A percentile compares a stretch with the other conserved stretches of the same genome.
These are phyloP conservation scores for Cydia pomonella DNA, from an alignment of 1,140 invertebrate species.

Conservation along the genomic window DNA sequence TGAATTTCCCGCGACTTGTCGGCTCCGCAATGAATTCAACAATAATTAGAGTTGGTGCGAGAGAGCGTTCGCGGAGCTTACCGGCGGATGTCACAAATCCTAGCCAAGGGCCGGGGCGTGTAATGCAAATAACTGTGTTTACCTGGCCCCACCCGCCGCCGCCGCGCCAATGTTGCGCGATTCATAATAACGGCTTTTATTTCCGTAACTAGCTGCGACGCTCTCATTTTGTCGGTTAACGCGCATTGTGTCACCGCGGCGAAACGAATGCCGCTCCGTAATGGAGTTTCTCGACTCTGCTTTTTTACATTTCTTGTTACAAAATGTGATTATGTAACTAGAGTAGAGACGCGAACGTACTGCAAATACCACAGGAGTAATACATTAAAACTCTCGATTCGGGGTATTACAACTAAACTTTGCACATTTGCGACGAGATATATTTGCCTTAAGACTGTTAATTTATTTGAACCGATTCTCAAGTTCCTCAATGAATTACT, in stretches of 20 bases:
- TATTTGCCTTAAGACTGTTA: slow-evolving; percentile 28
- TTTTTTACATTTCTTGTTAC: slow-evolving; percentile 67
- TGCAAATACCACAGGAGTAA: slow-evolving; percentile 61
- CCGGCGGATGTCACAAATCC: slow-evolving; percentile 72
- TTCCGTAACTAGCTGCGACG: slow-evolving; percentile 74
- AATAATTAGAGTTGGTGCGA: slow-evolving; percentile 52
- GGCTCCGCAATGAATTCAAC: slow-evolving; percentile 53
- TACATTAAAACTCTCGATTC: slow-evolving; percentile 55
- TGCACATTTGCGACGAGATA: slow-evolving; percentile 13
- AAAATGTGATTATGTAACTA: slow-evolving; percentile 71
- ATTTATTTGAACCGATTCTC: slow-evolving; percentile 35
- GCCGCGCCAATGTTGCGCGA: slow-evolving; percentile 50
- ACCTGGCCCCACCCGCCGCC: slow-evolving; percentile 54
- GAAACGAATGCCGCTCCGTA: slow-evolving; percentile 71
- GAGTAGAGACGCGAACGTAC: slow-evolving; percentile 64
- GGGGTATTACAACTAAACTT: slow-evolving; percentile 47
- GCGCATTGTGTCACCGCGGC: slow-evolving; percentile 72
- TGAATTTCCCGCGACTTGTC: slow-evolving; percentile 51
- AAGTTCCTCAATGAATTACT: slow-evolving; percentile 40
- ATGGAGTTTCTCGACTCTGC: slow-evolving; percentile 73
- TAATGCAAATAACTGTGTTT: slow-evolving; percentile 71
- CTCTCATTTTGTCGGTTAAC: slow-evolving; percentile 74
- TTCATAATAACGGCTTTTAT: slow-evolving; percentile 77
- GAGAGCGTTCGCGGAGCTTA: slow-evolving; percentile 50
- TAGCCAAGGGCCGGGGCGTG: slow-evolving; percentile 60